phyloP scores from a whole-genome alignment of 2,888 invertebrate genomes.

The Neoitamus cyanurus region DNA sequence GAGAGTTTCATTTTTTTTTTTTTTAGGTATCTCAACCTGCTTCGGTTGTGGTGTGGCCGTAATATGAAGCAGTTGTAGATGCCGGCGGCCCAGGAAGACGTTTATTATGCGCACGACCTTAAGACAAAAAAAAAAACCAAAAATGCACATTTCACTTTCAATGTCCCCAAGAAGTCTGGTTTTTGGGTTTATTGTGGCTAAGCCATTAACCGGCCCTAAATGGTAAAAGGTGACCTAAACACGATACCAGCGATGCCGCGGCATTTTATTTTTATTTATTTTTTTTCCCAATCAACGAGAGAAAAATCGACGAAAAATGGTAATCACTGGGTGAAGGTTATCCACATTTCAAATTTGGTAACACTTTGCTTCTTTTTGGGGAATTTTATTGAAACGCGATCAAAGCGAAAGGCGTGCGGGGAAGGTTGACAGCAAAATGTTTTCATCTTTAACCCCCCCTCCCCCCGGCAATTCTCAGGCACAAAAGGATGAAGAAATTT shows the following conservation, averaged over 20 bases:
- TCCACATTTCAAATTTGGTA: background rate
- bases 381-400: background rate
- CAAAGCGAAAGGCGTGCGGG: too few species aligned
- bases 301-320: constrained; percentile 8
- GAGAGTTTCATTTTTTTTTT: background rate
- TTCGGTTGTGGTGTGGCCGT: too few species aligned
- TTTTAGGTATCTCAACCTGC: too few species aligned
- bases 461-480: too few species aligned
- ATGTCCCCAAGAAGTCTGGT: background rate
- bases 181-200: background rate
- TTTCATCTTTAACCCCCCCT: too few species aligned
- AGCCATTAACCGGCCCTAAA: background rate
- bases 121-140: background rate
- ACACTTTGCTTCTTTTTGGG: background rate
- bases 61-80: background rate
- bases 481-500: too few species aligned
- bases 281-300: background rate
- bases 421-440: background rate
- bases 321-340: constrained; percentile 37
- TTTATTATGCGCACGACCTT: background rate
- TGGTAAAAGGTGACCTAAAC: background rate
- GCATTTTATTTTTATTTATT: background rate
- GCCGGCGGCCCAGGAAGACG: background rate
- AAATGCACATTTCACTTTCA: background rate
- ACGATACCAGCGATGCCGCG: background rate